These are phyloP conservation scores for Gila robusta DNA, from an alignment of 2,797 vertebrate species.

Conservation along the genomic window DNA sequence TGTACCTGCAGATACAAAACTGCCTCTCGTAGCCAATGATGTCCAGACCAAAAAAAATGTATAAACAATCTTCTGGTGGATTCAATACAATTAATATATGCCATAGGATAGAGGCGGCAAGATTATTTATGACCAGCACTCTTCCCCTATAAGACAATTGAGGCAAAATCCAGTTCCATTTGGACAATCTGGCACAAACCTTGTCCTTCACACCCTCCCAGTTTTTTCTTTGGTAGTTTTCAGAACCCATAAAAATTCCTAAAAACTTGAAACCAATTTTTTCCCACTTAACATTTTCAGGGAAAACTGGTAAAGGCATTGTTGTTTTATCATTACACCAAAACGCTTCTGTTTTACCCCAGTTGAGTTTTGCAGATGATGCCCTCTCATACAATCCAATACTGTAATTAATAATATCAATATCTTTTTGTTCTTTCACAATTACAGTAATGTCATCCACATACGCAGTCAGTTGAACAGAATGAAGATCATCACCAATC, in stretches of 20 bases:
- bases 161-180: too few species aligned
- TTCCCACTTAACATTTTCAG: neutral
- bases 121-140: neutral
- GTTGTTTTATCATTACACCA: neutral
- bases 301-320: neutral
- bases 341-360: neutral
- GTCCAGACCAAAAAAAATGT: too few species aligned
- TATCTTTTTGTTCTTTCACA: neutral
- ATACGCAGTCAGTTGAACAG: neutral
- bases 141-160: neutral
- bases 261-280: too few species aligned
- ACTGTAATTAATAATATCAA: neutral
- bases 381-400: neutral
- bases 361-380: neutral
- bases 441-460: neutral
- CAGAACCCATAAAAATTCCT: neutral
- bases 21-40: too few species aligned
- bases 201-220: too few species aligned
- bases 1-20: too few species aligned
- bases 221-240: too few species aligned
- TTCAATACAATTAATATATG: neutral
- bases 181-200: too few species aligned
- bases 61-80: neutral
- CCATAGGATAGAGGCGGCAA: neutral
- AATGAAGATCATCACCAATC: neutral